phyloP scores from a whole-genome alignment of 1,140 invertebrate genomes.

The Dreissena polymorpha region DNA sequence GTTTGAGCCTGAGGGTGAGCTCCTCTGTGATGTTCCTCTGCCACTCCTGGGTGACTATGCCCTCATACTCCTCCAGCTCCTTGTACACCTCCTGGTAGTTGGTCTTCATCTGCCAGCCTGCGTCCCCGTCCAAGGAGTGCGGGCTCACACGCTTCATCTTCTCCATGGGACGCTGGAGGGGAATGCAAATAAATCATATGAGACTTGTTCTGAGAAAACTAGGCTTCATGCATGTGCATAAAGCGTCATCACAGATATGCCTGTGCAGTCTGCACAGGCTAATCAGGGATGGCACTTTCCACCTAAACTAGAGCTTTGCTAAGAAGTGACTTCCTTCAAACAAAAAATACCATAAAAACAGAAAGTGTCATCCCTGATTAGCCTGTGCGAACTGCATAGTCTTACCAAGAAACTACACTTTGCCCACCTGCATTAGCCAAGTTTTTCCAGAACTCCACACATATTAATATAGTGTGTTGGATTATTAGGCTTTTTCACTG shows the following conservation, averaged over 20 bases:
- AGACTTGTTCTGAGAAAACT: no score
- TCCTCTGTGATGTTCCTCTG: conserved; percentile 73
- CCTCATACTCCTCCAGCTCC: conserved; percentile 74
- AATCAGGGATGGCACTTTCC: no score
- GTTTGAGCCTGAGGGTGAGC: conserved; percentile 75
- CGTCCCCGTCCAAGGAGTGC: conserved; percentile 76
- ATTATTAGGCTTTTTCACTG: no score
- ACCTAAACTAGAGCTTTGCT: no score
- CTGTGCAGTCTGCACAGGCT: no score
- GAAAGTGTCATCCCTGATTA: no score
- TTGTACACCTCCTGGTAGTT: conserved; percentile 69
- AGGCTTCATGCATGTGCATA: no score
- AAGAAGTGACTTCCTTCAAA: no score
- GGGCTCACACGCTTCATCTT: conserved; percentile 77
- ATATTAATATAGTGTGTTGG: no score
- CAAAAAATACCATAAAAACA: no score
- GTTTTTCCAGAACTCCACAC: neutral
- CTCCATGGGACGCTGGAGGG: conserved; percentile 75
- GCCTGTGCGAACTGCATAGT: no score
- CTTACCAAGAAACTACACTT: neutral
- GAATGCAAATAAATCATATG: neutral
- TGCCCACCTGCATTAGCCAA: neutral
- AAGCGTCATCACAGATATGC: no score
- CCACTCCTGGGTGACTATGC: conserved; percentile 71
- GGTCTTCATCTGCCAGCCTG: conserved; percentile 77